Evolutionary conservation across 2,113 vertebrate genomes (phyloP).

Genomic region (Lepus timidus): DNA sequence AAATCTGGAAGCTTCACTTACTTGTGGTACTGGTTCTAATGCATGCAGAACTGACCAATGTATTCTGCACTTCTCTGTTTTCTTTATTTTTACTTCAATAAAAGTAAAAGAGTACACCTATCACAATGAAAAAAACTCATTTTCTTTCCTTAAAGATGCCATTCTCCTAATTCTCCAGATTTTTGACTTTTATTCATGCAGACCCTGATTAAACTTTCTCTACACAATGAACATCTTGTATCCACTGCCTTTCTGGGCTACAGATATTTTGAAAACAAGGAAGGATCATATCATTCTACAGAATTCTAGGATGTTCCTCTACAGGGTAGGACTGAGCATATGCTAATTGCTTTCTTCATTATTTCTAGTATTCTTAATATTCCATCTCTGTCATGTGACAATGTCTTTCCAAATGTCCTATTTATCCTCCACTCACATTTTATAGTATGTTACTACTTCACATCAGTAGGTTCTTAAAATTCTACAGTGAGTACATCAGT

Average conservation of each 20-base stretch:
- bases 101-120: neutral
- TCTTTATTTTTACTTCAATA: neutral
- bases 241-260: neutral
- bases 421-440: neutral
- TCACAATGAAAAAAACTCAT: neutral
- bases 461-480: neutral
- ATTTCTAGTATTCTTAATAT: neutral
- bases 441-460: neutral
- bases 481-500: neutral
- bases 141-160: neutral
- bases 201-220: neutral
- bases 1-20: neutral
- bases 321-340: neutral
- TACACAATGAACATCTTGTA: neutral
- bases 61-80: neutral
- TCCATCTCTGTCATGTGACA: neutral
- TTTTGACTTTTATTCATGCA: slow-evolving; percentile 15
- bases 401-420: neutral
- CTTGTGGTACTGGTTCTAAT: neutral
- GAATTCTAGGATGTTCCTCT: neutral
- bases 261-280: neutral
- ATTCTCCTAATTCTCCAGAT: neutral
- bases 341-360: neutral
- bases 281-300: neutral
- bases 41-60: neutral